These are phyloP conservation scores for Clostera curtula DNA, from an alignment of 2,888 invertebrate genomes.

Conservation along the genomic window DNA sequence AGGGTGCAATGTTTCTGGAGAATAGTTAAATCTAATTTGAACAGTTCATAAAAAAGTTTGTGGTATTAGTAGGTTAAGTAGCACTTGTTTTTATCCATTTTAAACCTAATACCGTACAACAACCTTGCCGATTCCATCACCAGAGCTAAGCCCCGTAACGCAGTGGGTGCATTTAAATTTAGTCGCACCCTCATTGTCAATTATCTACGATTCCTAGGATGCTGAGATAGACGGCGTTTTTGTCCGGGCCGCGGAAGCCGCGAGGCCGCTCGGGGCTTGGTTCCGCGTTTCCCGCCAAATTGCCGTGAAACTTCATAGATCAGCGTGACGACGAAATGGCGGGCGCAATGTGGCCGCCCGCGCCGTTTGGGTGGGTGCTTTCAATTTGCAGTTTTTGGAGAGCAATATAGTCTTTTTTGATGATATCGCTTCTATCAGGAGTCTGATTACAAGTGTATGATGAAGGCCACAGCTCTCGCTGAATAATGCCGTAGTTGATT, in stretches of 20 bases:
- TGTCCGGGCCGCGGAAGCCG: slow-evolving; percentile 36
- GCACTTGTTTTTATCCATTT: background rate
- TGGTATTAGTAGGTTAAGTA: no score
- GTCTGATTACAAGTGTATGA: no score
- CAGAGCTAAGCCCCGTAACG: slow-evolving; percentile 4
- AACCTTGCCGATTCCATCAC: slow-evolving; percentile 3
- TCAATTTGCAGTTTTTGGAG: slow-evolving; percentile 7
- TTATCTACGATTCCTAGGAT: slow-evolving; percentile 27
- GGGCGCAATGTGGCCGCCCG: slow-evolving; percentile 12
- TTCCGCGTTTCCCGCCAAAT: slow-evolving; percentile 43
- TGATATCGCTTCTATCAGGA: no score
- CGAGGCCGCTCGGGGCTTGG: slow-evolving; percentile 27
- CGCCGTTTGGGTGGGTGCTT: slow-evolving; percentile 30
- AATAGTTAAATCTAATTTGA: no score
- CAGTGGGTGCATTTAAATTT: slow-evolving; percentile 11
- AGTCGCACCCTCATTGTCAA: slow-evolving; percentile 20
- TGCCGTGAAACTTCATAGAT: slow-evolving; percentile 31
- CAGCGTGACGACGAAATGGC: slow-evolving; percentile 32
- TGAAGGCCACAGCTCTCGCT: no score
- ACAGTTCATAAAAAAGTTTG: no score
- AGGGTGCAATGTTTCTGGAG: no score
- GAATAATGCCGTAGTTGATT: no score
- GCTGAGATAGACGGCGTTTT: slow-evolving; percentile 27
- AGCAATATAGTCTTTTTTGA: no score
- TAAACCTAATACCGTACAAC: background rate